phyloP scores from a whole-genome alignment of 1,140 invertebrate species.

The Galendromus occidentalis region DNA sequence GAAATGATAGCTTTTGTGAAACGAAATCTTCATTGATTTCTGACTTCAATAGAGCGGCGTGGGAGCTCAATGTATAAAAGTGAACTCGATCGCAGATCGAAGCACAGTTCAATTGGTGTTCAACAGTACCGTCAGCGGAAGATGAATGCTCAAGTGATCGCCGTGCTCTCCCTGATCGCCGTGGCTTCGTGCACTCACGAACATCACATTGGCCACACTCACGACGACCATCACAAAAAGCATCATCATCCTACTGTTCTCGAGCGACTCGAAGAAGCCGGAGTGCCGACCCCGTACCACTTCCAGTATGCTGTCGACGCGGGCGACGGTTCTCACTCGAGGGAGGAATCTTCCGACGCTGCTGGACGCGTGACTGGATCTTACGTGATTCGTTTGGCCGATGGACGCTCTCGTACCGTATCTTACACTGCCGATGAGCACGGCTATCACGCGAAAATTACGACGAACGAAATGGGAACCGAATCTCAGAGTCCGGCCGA shows the following conservation, averaged over 20 bases:
- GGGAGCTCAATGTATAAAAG: no score
- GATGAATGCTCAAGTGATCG: no score
- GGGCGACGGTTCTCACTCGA: neutral
- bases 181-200: no score
- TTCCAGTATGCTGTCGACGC: constrained; percentile 2
- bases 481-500: neutral
- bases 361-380: neutral
- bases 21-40: no score
- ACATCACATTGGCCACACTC: neutral
- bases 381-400: neutral
- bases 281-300: neutral
- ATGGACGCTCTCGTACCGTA: neutral
- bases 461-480: neutral
- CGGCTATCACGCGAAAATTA: neutral
- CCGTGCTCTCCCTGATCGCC: no score
- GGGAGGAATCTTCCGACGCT: neutral
- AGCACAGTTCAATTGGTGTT: no score
- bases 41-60: no score
- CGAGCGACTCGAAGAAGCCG: neutral
- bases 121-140: no score
- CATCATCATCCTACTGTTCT: neutral
- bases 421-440: neutral
- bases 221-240: neutral
- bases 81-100: no score
- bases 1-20: no score